Evolutionary conservation across 2,888 invertebrate species (phyloP).

Genomic region (Yponomeuta malinellus): DNA sequence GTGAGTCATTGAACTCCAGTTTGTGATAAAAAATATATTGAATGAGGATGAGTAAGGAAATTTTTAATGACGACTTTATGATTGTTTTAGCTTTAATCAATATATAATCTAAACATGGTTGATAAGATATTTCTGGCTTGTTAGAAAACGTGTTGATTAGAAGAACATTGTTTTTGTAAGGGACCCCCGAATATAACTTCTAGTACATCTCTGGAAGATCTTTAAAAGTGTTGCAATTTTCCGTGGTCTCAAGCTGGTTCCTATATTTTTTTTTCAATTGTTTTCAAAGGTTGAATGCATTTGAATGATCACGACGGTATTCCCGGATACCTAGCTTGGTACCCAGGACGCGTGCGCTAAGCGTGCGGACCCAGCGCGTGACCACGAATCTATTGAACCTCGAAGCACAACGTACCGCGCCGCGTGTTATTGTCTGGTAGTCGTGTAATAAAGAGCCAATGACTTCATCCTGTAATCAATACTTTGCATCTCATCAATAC

Average conservation of each 20-base stretch:
- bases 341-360: slow-evolving; percentile 37
- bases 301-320: slow-evolving; percentile 9
- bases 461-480: slow-evolving; percentile 18
- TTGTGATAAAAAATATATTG: neutral
- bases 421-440: slow-evolving; percentile 13
- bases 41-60: neutral
- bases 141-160: too few relatives aligned
- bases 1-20: slow-evolving; percentile 10
- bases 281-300: neutral
- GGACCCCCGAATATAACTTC: too few relatives aligned
- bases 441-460: slow-evolving; percentile 20
- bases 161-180: too few relatives aligned
- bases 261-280: neutral
- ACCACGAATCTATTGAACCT: slow-evolving; percentile 26
- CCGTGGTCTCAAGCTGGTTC: too few relatives aligned
- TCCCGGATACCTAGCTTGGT: slow-evolving; percentile 28
- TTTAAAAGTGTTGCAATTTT: too few relatives aligned
- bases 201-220: too few relatives aligned
- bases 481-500: slow-evolving; percentile 1
- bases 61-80: too few relatives aligned
- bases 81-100: too few relatives aligned
- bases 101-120: too few relatives aligned
- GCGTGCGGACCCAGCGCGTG: slow-evolving; percentile 31
- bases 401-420: slow-evolving; percentile 22
- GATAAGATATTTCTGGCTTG: too few relatives aligned